Percentiles rank a stretch among this genome's conserved stretches.
Evolutionary conservation across 92 coral and sea anemone species (phyloP).

Genomic region (Meandrina meandrites): DNA sequence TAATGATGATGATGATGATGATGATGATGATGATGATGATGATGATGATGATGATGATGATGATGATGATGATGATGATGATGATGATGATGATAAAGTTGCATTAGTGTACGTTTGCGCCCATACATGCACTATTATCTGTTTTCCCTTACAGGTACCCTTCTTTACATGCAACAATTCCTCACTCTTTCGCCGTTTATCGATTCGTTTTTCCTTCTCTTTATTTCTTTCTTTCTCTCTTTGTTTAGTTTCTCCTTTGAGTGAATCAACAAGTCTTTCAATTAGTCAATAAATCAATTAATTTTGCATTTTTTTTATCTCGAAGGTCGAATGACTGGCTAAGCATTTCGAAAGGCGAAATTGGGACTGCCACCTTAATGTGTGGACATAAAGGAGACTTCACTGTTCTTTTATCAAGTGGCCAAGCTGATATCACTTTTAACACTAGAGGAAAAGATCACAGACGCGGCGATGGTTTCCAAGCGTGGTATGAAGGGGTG

Average conservation of each 20-base stretch:
- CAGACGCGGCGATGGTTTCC: conserved; percentile 10
- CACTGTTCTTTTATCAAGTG: neutral
- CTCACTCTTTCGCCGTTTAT: too few relatives aligned
- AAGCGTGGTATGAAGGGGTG: conserved; percentile 3
- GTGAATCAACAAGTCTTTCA: too few relatives aligned
- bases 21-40: too few relatives aligned
- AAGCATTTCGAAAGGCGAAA: neutral
- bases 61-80: too few relatives aligned
- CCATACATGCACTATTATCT: neutral
- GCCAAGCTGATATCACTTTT: neutral
- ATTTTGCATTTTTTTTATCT: neutral
- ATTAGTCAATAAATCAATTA: neutral
- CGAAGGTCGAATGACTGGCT: conserved; percentile 8
- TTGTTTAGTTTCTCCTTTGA: neutral
- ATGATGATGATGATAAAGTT: too few relatives aligned
- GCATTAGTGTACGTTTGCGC: neutral
- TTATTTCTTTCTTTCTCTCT: neutral
- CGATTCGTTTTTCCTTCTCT: neutral
- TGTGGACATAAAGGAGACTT: neutral
- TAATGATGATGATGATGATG: too few relatives aligned
- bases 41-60: too few relatives aligned
- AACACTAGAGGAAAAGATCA: neutral
- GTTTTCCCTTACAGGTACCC: too few relatives aligned
- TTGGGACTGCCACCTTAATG: neutral
- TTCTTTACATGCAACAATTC: too few relatives aligned